These are phyloP conservation scores for Dicyrtoma fusca DNA, from an alignment of 2,888 invertebrate genomes.

Conservation along the genomic window DNA sequence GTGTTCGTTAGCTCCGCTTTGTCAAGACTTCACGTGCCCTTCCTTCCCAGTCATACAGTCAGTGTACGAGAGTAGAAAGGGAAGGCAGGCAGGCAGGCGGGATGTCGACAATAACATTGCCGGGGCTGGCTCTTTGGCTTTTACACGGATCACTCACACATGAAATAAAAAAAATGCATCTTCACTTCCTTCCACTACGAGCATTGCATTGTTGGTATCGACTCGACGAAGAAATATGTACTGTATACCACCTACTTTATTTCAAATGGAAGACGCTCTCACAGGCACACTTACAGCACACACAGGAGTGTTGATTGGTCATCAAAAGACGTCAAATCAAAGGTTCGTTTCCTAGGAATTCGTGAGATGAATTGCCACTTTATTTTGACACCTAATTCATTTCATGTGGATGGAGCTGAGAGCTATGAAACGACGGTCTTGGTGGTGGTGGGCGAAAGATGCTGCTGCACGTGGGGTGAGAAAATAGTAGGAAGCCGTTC, in stretches of 20 bases:
- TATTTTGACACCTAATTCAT: constrained; percentile 11
- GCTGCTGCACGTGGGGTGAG: no score
- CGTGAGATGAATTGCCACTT: constrained; percentile 36
- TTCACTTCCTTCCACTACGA: constrained; percentile 12
- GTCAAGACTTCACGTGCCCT: not conserved
- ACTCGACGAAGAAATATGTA: not conserved
- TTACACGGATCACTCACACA: constrained; percentile 26
- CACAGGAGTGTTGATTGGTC: constrained; percentile 23
- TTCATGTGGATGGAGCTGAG: not conserved
- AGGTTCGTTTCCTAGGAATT: constrained; percentile 7
- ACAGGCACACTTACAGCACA: no score
- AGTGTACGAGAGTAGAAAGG: constrained; percentile 5
- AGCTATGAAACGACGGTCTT: no score
- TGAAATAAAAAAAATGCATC: constrained; percentile 30
- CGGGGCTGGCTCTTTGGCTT: no score
- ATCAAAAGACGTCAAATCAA: constrained; percentile 36
- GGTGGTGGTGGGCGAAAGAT: no score
- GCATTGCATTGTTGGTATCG: no score
- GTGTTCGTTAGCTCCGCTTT: constrained; percentile 37
- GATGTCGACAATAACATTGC: no score
- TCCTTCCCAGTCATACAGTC: not conserved
- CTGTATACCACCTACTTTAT: no score
- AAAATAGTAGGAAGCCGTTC: no score
- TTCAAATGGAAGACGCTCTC: constrained; percentile 18
- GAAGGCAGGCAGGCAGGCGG: not conserved